Base-by-base conservation (phyloP, 2,797 vertebrate genomes). In the Spinibarbus caldwelli region DNA sequence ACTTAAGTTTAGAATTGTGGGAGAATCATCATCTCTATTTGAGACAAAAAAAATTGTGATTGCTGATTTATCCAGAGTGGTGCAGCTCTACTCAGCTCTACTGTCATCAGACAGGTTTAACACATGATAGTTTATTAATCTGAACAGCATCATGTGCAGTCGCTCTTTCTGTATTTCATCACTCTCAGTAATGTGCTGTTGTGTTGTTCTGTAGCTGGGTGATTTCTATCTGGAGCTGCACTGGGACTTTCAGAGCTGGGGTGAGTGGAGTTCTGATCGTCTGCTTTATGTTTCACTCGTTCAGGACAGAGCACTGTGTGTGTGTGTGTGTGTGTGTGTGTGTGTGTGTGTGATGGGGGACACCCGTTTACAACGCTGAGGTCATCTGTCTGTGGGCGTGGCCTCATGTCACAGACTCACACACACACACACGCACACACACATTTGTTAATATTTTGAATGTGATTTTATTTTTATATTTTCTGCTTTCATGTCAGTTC, bases 231-330 rank as follows among this genome's bases (percentile, higher is more conserved):
- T 99, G 95, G 97, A 99, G 94, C 97, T 99, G 95, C 98, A 99
- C 93, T 99, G 98, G 98, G 98, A 99, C 94, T 99, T 99, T 95
- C 98, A 99, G 95, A 99, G 98, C 93, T 99, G 98, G 98, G 98
- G 98, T 99, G 95, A 99, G 98, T 95, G 80, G 10, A 36, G 15
- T 31, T 67, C 36, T 77, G 77, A 66, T 7, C 6, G 3, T 11
- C 9, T 23, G 38, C 19, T 21, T 23, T 15, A 38, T 26, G 68
- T 71, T 38, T 23, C 6, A 36, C 1, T 36, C 66, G 31, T 34
- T 34, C 31, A 34, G 31, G 31, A 31, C 31, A 31, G 31, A 31
- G 31, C 31, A 31, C 31, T 34, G 2, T 45, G 34, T 31, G 77
- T 45, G 38, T 31, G 45, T 41, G 36, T 68, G 70, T 26, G 36